Percentiles rank a stretch among this genome's conserved stretches.
Conservation (phyloP, 2,888 invertebrate species). For the Poecilus cupreus region DNA sequence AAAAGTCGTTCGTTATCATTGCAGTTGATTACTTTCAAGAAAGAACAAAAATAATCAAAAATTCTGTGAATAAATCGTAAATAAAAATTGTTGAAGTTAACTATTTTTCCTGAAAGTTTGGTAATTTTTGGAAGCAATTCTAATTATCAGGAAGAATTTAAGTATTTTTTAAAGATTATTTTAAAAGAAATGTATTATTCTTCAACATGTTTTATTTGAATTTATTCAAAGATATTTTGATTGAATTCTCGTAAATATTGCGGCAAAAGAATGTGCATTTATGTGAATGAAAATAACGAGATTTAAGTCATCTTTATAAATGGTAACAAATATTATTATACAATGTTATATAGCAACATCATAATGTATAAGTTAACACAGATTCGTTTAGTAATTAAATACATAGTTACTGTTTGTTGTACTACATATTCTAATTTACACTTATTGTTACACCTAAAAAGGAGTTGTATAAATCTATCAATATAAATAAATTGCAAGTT, state of each 20-base stretch:
- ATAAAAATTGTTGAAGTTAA: too few species aligned
- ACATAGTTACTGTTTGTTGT: slow-evolving; percentile 35
- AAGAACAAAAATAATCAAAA: too few species aligned
- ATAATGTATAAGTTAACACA: slow-evolving; percentile 44
- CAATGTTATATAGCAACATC: slow-evolving; percentile 44
- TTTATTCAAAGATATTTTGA: background rate
- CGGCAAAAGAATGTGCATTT: slow-evolving; percentile 16
- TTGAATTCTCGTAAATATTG: background rate
- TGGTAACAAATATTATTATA: slow-evolving; percentile 50
- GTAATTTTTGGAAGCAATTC: too few species aligned
- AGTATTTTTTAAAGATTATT: background rate
- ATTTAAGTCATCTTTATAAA: slow-evolving; percentile 46
- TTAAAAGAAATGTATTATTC: background rate
- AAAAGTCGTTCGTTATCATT: background rate
- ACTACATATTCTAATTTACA: slow-evolving; percentile 47
- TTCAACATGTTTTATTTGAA: background rate
- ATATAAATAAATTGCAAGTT: slow-evolving; percentile 42
- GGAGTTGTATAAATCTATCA: slow-evolving; percentile 40
- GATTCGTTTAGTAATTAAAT: slow-evolving; percentile 44
- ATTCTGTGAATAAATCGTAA: too few species aligned
- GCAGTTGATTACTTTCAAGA: too few species aligned
- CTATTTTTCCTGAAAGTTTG: too few species aligned
- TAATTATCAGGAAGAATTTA: too few species aligned
- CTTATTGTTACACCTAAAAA: slow-evolving; percentile 44
- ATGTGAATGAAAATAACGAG: slow-evolving; percentile 41